phyloP scores from a whole-genome alignment of 2,888 invertebrate species.

The Cyclophora punctaria region DNA sequence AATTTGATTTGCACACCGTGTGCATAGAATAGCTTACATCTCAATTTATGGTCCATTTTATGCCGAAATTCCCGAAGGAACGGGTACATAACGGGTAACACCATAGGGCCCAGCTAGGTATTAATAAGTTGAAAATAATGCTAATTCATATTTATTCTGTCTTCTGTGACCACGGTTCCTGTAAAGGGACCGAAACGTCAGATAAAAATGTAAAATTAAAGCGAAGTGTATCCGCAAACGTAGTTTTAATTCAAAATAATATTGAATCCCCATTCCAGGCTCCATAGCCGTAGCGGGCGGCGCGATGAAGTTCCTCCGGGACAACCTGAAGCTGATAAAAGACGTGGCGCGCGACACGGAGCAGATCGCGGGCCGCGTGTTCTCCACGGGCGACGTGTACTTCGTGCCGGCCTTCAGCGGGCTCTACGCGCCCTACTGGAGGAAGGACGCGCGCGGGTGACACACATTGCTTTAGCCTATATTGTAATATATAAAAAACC shows the following conservation, averaged over 20 bases:
- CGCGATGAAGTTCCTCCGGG: constrained; percentile 93
- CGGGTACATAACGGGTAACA: too few relatives aligned
- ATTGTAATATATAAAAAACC: neutral
- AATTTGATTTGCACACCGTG: too few relatives aligned
- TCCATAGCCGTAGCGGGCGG: constrained; percentile 95
- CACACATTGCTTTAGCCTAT: constrained; percentile 10
- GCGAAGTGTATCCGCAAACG: too few relatives aligned
- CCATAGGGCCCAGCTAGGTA: neutral
- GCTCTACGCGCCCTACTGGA: constrained; percentile 98
- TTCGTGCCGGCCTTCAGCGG: constrained; percentile 99
- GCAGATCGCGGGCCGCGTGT: constrained; percentile 84
- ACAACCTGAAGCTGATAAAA: constrained; percentile 90
- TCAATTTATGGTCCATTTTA: neutral
- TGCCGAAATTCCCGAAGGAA: neutral
- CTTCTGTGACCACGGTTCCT: too few relatives aligned
- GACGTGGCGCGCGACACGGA: constrained; percentile 82
- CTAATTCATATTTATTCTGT: too few relatives aligned
- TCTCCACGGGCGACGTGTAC: constrained; percentile 94
- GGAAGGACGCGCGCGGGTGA: constrained; percentile 94
- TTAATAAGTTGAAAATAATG: neutral
- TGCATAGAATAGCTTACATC: too few relatives aligned
- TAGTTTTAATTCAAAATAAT: too few relatives aligned
- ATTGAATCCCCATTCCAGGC: constrained; percentile 50
- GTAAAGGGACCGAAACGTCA: too few relatives aligned
- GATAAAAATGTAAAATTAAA: too few relatives aligned